Evolutionary conservation across 2,113 vertebrate genomes (phyloP), one percentile per base, ranked within the genome.

Genomic region (Tragelaphus imberbis): DNA sequence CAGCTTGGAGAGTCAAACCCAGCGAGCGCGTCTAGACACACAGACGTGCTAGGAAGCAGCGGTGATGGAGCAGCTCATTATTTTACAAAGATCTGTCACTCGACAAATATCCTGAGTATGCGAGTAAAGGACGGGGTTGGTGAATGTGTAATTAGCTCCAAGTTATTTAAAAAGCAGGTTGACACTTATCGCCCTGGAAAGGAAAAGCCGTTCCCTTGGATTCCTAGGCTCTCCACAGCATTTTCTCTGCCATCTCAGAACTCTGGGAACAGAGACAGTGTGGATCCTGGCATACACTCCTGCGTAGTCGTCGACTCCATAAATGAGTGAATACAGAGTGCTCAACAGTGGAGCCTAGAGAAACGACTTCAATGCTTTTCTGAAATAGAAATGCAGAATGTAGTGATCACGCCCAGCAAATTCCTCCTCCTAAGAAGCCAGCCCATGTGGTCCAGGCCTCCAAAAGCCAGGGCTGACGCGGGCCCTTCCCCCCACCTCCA

Each of bases 391-490:
- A 2, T 0, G 3, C 63, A 44, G 27, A 3, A 12, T 2, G 0
- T 0, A 33, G 2, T 2, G 7, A 15, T 0, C 51, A 2, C 59
- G 5, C 6, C 36, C 2, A 0, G 0, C 56, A 21, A 15, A 2
- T n/a, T 9, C 4, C 0, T 17, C 27, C 86, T 19, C 55, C 40
- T 4, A 0, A 2, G 63, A 49, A 23, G 4, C 40, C 30, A 6
- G 49, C n/a, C 11, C 2, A 1, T 1, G 7, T 0, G 11, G 56
- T 1, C 21, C 7, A 0, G 0, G n/a, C 16, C 47, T 10, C 59
- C 3, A 51, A 14, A 2, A 2, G 28, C 65, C 44, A 0, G 25
- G 5, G 94, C 16, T 4, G 12, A 4, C 13, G 0, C 14, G 0
- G 25, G 40, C 23, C 59, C 3, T 15, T 5, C 15, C 19, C 16